Base-by-base conservation (phyloP, 2,888 invertebrate species). In the Agapetus fuscipes region DNA sequence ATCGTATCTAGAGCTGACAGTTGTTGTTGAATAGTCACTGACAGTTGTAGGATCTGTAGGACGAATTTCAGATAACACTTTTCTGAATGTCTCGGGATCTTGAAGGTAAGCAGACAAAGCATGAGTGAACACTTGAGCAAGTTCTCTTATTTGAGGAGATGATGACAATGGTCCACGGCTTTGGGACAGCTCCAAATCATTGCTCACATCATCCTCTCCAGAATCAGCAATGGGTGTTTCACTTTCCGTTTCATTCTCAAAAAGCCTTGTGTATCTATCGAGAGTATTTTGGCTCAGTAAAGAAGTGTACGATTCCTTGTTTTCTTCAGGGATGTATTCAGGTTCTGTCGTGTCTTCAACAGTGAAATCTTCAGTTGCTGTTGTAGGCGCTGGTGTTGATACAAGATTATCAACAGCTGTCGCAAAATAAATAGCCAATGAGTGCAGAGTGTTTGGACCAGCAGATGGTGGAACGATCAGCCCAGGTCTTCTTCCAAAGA, bases 101-200 rank as follows among this genome's bases (percentile, higher is more conserved):
- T 87, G 81, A 3, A 89, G 64, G 50, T 88, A 89, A 1, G 83
- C 84, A 1, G 84, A 82, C 11, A 89, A 60, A 0, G 87, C 88
- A 53, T 85, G 79, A 1, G 87, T 87, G 52, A 89, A 89, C 3
- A 88, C 83, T 60, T 84, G 82, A 1, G 88, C 88, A 3, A 88
- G 59, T 58, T 87, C 83, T 35, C 87, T 71, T 0, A 87, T 74
- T 59, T 80, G 72, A n/a, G 83, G 72, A 46, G 61, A 71, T 20
- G 59, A 67, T 9, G 75, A 72, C 4, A 81, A 57, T 0, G 79
- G 75, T 14, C 76, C 74, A 53, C 76, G 72, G 51, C 80, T 69
- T 59, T 83, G 75, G 53, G 78, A 71, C 37, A 74, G 61, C 30
- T 76, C 68, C 7, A 78, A 56, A 54, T 80, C 78, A 34, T 61